Evolutionary conservation across 2,888 invertebrate species (phyloP), one percentile per base, ranked within the genome.

Genomic region (Nymphalis c-album): DNA sequence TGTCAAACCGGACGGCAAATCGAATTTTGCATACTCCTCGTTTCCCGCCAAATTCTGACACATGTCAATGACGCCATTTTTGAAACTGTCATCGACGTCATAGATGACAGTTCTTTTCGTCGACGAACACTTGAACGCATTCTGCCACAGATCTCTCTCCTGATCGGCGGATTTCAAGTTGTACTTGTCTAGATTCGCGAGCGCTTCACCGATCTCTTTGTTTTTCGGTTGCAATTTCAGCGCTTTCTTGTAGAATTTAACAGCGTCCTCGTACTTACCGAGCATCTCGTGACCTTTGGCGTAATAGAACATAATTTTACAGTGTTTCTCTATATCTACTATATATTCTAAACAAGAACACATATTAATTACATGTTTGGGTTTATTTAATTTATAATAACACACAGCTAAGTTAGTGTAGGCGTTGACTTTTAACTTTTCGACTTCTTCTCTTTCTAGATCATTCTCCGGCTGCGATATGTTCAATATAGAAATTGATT

Each of bases 221-320:
- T 92, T 92, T 63, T 82, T 88, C 0, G 91, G 92, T 61, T 92
- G 91, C 0, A 92, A 66, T 78, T 87, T 88, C 3, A 90, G 69
- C 0, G 92, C 90, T 76, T 85, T 90, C 67, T 85, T 88, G 47
- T 86, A 91, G 50, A 84, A 89, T 2, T 72, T 72, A 0, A 87
- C 66, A 0, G 92, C 90, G 3, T 82, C 73, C 0, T 90, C 88
- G 0, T 77, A 74, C 46, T 82, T 87, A 0, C 85, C 87, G 4
- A 88, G 46, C 74, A 83, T 75, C 71, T 90, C 82, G 35, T 85
- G 77, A 0, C 88, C 91, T 48, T 81, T 78, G 0, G 88, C 92
- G 17, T 84, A 87, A 31, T 90, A 91, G 76, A 84, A 92, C 3
- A 90, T 68, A 0, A 79, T 87, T 78, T 92, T 92, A 20, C 90